Conservation (phyloP, 2,113 vertebrate species). For the Xiphias gladius region DNA sequence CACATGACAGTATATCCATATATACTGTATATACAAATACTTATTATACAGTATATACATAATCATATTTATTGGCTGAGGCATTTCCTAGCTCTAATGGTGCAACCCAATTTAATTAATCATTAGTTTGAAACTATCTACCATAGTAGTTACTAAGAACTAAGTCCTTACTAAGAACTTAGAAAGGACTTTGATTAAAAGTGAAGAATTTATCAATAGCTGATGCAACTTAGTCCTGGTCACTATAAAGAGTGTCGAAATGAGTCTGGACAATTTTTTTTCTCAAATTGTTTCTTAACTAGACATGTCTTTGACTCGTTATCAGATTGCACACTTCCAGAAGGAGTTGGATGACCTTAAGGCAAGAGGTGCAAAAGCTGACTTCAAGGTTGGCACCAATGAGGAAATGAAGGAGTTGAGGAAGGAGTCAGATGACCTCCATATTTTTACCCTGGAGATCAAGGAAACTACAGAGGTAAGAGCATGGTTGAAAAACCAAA, state of each 20-base stretch:
- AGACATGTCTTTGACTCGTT: constrained; percentile 1
- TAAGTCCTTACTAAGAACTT: no score
- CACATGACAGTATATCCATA: no score
- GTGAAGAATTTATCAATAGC: no score
- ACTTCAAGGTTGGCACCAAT: constrained; percentile 88
- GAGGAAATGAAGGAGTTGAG: constrained; percentile 92
- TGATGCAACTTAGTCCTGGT: neutral
- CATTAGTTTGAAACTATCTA: no score
- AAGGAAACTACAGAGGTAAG: constrained; percentile 95
- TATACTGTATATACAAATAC: no score
- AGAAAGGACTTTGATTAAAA: no score
- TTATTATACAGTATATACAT: no score
- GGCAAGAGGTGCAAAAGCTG: constrained; percentile 85
- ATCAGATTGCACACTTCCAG: constrained; percentile 95
- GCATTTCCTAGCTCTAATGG: no score
- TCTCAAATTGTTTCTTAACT: neutral
- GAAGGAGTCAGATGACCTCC: constrained; percentile 88
- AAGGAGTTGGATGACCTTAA: constrained; percentile 96
- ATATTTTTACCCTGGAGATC: constrained; percentile 92
- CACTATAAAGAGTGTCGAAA: neutral
- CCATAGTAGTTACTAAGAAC: no score
- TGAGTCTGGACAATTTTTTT: neutral
- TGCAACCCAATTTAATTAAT: no score
- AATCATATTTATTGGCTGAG: no score
- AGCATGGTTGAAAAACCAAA: neutral